phyloP scores from a whole-genome alignment of 2,888 invertebrate species.

The Fragum fragum region DNA sequence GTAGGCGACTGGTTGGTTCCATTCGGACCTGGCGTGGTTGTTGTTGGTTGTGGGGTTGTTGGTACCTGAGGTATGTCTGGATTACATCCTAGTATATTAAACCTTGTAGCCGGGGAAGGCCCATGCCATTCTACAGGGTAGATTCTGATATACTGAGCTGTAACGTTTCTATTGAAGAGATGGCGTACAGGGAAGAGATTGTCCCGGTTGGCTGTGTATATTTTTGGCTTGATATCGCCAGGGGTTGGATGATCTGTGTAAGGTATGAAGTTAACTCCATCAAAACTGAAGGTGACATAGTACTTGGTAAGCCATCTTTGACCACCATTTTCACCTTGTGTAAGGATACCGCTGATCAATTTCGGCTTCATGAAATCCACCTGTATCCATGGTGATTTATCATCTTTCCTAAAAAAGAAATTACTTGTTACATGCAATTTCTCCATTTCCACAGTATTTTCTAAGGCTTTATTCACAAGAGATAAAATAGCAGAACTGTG shows the following conservation, averaged over 20 bases:
- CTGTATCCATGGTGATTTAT: conserved; percentile 76
- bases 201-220: conserved; percentile 75
- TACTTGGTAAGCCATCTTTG: conserved; percentile 75
- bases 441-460: no score
- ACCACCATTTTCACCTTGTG: conserved; percentile 74
- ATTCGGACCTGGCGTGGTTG: conserved; percentile 51
- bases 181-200: conserved; percentile 69
- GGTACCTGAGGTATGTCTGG: conserved; percentile 67
- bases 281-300: conserved; percentile 72
- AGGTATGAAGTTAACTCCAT: conserved; percentile 74
- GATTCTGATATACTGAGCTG: conserved; percentile 76
- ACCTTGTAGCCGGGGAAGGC: conserved; percentile 69
- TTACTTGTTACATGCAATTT: no score
- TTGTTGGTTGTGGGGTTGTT: conserved; percentile 41
- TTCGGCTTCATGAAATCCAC: conserved; percentile 75
- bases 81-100: conserved; percentile 78
- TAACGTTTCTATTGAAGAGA: conserved; percentile 78
- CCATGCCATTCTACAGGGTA: conserved; percentile 69
- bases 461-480: no score
- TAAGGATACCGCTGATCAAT: conserved; percentile 76
- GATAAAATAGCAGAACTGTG: no score
- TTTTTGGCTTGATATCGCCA: conserved; percentile 64
- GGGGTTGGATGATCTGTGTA: conserved; percentile 71
- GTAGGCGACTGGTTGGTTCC: conserved; percentile 42
- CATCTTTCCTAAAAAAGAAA: conserved; percentile 63